Conservation (phyloP, 1,140 invertebrate genomes). For the Ips nitidus region DNA sequence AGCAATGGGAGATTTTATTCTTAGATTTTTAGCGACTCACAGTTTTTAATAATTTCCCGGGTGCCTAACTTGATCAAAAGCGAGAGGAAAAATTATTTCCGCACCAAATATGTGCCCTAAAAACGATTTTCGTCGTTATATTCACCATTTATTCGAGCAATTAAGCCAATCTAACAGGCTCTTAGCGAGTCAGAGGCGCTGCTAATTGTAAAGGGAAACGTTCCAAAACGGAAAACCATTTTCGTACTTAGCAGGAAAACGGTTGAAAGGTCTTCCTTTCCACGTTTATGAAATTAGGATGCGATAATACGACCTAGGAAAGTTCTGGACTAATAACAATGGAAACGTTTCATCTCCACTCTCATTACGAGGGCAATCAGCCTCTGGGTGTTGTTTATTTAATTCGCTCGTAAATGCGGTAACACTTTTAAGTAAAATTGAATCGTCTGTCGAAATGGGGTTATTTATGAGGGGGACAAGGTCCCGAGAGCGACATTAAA, state of each 20-base stretch:
- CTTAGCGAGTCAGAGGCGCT: slow-evolving; percentile 24
- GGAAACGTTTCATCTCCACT: not conserved
- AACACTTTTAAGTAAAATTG: slow-evolving; percentile 18
- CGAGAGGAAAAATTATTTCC: slow-evolving; percentile 5
- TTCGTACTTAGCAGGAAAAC: slow-evolving; percentile 26
- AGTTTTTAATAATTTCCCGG: not conserved
- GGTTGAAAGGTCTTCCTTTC: slow-evolving; percentile 15
- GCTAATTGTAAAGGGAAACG: slow-evolving; percentile 25
- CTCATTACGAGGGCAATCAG: not conserved
- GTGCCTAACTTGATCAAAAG: not conserved
- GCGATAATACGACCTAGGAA: slow-evolving; percentile 14
- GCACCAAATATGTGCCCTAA: not conserved
- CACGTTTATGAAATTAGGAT: slow-evolving; percentile 21
- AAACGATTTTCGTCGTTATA: slow-evolving; percentile 13
- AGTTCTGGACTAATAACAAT: slow-evolving; percentile 6
- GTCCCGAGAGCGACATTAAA: slow-evolving; percentile 26
- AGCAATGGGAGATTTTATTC: slow-evolving; percentile 9
- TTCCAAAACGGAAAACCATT: slow-evolving; percentile 30
- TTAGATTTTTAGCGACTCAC: slow-evolving; percentile 10
- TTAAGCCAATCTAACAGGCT: slow-evolving; percentile 30
- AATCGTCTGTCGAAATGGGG: slow-evolving; percentile 23
- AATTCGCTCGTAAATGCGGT: slow-evolving; percentile 17
- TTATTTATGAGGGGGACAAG: slow-evolving; percentile 23
- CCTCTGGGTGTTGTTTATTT: slow-evolving; percentile 11
- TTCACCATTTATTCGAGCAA: slow-evolving; percentile 28